phyloP scores from a whole-genome alignment of 2,797 vertebrate species.

The Pseudomugil tenellus region DNA sequence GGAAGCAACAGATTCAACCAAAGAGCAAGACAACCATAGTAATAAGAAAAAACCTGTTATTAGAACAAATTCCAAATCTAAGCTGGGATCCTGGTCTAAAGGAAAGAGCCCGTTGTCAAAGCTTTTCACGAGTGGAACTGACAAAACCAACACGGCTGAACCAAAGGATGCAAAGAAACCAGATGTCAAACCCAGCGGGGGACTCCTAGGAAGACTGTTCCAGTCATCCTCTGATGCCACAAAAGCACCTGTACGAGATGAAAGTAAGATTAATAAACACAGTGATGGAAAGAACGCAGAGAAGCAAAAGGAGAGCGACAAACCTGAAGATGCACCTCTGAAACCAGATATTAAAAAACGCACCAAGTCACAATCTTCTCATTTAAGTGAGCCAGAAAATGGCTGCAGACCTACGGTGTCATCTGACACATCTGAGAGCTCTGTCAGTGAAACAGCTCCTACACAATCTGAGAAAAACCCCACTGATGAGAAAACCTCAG shows the following conservation, averaged over 20 bases:
- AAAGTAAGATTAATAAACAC: conserved; percentile 13
- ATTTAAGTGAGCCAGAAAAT: conserved; percentile 10
- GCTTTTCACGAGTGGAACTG: conserved; percentile 74
- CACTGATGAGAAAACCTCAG: conserved; percentile 14
- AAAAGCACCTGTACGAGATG: conserved; percentile 5
- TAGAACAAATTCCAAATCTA: conserved; percentile 57
- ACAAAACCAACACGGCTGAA: conserved; percentile 64
- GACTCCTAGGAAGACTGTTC: conserved; percentile 75
- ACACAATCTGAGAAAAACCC: conserved; percentile 12
- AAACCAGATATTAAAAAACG: conserved; percentile 13
- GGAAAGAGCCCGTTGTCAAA: conserved; percentile 80
- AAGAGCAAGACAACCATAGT: conserved; percentile 17
- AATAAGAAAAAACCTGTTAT: conserved; percentile 42
- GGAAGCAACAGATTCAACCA: conserved; percentile 18
- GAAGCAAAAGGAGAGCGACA: not conserved
- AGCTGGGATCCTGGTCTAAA: conserved; percentile 79
- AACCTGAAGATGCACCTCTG: conserved; percentile 12
- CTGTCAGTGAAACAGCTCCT: conserved; percentile 1
- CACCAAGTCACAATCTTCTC: not conserved
- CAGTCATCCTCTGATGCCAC: conserved; percentile 60
- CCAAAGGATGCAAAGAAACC: conserved; percentile 67
- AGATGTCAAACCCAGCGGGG: conserved; percentile 68
- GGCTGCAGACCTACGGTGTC: conserved; percentile 7
- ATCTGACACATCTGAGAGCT: not conserved
- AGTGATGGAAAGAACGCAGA: conserved; percentile 25